Conservation (phyloP, 2,113 vertebrate genomes). For the Columba livia region DNA sequence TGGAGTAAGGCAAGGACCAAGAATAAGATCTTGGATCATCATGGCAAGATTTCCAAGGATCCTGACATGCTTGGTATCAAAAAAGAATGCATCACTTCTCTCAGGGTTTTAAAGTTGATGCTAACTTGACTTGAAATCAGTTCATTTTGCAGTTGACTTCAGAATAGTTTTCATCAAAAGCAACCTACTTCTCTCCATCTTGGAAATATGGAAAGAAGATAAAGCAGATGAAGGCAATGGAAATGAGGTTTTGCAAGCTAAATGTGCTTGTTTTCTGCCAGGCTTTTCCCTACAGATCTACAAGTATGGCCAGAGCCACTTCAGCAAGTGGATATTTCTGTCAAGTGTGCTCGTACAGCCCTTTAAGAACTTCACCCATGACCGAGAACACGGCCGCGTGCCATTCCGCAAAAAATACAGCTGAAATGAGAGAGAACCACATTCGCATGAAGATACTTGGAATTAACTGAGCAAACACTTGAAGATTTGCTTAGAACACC, state of each 20-base stretch:
- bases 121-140: background rate
- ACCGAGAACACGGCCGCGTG: background rate
- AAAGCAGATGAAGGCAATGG: background rate
- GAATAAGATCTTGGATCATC: background rate
- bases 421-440: background rate
- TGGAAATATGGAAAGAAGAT: background rate
- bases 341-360: background rate
- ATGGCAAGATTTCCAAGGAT: background rate
- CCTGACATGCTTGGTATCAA: background rate
- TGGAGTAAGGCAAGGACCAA: background rate
- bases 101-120: background rate
- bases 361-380: background rate
- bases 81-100: background rate
- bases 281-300: background rate
- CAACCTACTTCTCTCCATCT: background rate
- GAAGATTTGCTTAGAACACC: background rate
- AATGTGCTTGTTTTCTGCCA: background rate
- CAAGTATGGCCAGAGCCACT: background rate
- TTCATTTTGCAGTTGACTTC: background rate
- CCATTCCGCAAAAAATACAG: background rate
- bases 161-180: background rate
- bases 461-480: background rate
- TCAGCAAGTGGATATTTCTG: background rate
- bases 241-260: background rate
- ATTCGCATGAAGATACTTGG: background rate